Evolutionary conservation across 2,888 invertebrate genomes (phyloP), one percentile per base, ranked within the genome.

Genomic region (Luperina nickerlii): DNA sequence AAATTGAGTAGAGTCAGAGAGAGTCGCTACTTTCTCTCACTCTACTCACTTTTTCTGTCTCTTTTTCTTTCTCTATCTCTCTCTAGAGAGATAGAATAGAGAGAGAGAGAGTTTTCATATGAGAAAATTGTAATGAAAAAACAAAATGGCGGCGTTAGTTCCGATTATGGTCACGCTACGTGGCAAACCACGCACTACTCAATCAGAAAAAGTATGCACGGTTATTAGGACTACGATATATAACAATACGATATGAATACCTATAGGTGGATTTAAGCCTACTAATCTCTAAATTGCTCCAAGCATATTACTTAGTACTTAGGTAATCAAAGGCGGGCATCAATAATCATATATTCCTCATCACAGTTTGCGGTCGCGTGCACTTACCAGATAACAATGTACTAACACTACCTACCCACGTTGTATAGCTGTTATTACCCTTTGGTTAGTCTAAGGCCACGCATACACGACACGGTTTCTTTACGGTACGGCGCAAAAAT

Each of bases 311-410:
- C 48, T 13, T 48, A 2, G 54, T 54, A 57, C 27, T 20, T 57
- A 32, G 0, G 66, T 24, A 69, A 9, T 84, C 38, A 76, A 81
- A 80, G n/a, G n/a, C 27, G 48, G 13, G 11, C 80, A 76, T 86
- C 68, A 79, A 78, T 80, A 63, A 83, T 67, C 65, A 74, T 81
- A 57, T 32, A 73, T 67, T n/a, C 66, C 69, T 81, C 76, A 76
- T 86, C 66, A 81, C 38, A 13, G 45, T 63, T 69, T 57, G n/a
- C 57, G 32, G 62, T 84, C 42, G 75, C 75, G 76, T 87, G 78
- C 73, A 74, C 15, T 38, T 54, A 51, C n/a, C 65, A 66, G 87
- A 81, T 78, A 86, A 79, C 76, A 79, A 45, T 62, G 38, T 54
- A 54, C 1, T 6, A 9, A 54, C 20, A 54, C 24, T 24, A 20